These are phyloP conservation scores for Chiloscyllium plagiosum DNA, from an alignment of 2,113 vertebrate species.

Conservation along the genomic window DNA sequence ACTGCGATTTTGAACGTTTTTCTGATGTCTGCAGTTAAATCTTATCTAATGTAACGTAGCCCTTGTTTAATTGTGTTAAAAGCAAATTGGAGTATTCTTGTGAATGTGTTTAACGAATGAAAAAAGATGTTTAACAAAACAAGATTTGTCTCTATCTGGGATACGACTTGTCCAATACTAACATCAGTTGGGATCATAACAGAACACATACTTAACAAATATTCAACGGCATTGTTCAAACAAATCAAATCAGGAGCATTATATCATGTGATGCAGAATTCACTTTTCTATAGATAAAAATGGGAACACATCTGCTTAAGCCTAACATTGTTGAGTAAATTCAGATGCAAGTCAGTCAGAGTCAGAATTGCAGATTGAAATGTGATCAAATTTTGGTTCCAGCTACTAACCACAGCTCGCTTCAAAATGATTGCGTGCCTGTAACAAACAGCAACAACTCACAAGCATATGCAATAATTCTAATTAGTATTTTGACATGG, in stretches of 20 bases:
- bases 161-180: too few species aligned
- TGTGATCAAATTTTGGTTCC: not conserved
- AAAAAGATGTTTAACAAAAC: too few species aligned
- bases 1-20: too few species aligned
- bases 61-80: too few species aligned
- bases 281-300: not conserved
- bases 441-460: not conserved
- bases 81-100: too few species aligned
- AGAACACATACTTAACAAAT: too few species aligned
- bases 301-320: not conserved
- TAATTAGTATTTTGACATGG: too few species aligned
- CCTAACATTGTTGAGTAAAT: not conserved
- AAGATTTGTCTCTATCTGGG: too few species aligned
- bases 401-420: not conserved
- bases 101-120: too few species aligned
- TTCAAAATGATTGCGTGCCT: not conserved
- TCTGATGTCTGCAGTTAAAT: too few species aligned
- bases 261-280: not conserved
- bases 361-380: not conserved
- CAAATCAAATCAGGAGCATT: not conserved
- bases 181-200: too few species aligned
- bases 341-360: not conserved
- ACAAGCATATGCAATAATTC: not conserved
- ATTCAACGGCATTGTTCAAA: not conserved
- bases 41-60: too few species aligned